A percentile compares a stretch with the other conserved stretches of the same genome.
Conservation (phyloP, 1,140 invertebrate species). For the Centruroides vittatus region DNA sequence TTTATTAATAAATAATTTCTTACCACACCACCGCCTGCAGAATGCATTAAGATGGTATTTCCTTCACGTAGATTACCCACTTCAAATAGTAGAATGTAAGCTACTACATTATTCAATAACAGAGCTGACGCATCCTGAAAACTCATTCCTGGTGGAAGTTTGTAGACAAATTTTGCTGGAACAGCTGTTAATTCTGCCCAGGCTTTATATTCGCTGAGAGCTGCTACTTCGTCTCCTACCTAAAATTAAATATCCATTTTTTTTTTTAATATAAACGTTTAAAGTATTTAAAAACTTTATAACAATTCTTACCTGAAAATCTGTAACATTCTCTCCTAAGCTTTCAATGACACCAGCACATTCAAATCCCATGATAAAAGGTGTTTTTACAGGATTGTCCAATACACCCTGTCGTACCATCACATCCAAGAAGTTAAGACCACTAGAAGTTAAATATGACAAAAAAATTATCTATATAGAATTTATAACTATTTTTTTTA, state of each 20-base stretch:
- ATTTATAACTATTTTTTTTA: too few species aligned
- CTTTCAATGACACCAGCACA: conserved; percentile 69
- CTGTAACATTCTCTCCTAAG: conserved; percentile 61
- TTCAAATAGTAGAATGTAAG: conserved; percentile 72
- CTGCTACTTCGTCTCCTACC: conserved; percentile 73
- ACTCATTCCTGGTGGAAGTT: conserved; percentile 56
- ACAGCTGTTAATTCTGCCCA: conserved; percentile 73
- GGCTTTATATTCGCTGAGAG: conserved; percentile 61
- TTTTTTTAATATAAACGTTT: background rate
- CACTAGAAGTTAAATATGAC: conserved; percentile 24
- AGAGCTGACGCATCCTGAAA: conserved; percentile 55
- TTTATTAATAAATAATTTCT: conserved; percentile 32
- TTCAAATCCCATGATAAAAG: conserved; percentile 75
- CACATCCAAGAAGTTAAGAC: conserved; percentile 45
- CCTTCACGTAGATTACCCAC: conserved; percentile 59
- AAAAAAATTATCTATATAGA: background rate
- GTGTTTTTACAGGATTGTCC: conserved; percentile 70
- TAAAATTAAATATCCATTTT: conserved; percentile 26
- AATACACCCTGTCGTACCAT: conserved; percentile 72
- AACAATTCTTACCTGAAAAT: conserved; percentile 33
- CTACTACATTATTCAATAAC: conserved; percentile 72
- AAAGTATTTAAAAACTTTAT: background rate
- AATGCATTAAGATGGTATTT: conserved; percentile 68
- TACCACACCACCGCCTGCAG: conserved; percentile 75
- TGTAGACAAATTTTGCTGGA: conserved; percentile 61